A percentile compares a stretch with the other conserved stretches of the same genome.
Evolutionary conservation across 2,113 vertebrate genomes (phyloP).

Genomic region (Australoheros scitulus): DNA sequence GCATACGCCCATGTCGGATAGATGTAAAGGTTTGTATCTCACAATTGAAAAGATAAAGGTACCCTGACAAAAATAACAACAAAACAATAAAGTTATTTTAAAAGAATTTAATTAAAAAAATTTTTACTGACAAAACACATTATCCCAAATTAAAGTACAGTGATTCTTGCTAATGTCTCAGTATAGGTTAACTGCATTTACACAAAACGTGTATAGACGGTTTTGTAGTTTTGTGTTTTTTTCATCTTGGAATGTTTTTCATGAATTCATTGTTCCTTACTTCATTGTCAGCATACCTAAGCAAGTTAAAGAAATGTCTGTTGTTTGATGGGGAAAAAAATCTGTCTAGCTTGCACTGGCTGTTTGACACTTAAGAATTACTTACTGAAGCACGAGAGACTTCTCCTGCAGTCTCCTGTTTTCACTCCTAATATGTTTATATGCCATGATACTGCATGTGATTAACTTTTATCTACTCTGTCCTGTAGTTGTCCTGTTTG

Average conservation of each 20-base stretch:
- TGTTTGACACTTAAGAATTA: no score
- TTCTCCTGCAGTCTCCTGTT: not conserved
- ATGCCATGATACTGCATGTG: not conserved
- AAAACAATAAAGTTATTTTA: not conserved
- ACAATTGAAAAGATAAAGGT: constrained; percentile 71
- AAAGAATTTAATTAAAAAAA: not conserved
- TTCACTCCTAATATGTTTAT: not conserved
- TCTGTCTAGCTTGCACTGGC: not conserved
- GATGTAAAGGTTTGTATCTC: constrained; percentile 78
- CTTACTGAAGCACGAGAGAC: not conserved
- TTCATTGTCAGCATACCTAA: not conserved
- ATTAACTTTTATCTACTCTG: not conserved
- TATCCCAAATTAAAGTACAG: not conserved
- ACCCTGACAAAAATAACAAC: constrained; percentile 43
- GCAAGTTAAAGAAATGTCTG: not conserved
- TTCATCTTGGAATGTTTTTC: not conserved
- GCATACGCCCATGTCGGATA: constrained; percentile 91
- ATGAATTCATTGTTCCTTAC: not conserved
- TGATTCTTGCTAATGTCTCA: not conserved
- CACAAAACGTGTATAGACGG: not conserved
- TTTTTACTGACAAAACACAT: not conserved
- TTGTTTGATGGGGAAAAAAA: not conserved
- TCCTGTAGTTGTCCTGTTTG: not conserved
- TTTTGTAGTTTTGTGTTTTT: not conserved
- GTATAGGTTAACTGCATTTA: not conserved